phyloP scores from a whole-genome alignment of 2,113 vertebrate genomes.

The Ameiurus melas region DNA sequence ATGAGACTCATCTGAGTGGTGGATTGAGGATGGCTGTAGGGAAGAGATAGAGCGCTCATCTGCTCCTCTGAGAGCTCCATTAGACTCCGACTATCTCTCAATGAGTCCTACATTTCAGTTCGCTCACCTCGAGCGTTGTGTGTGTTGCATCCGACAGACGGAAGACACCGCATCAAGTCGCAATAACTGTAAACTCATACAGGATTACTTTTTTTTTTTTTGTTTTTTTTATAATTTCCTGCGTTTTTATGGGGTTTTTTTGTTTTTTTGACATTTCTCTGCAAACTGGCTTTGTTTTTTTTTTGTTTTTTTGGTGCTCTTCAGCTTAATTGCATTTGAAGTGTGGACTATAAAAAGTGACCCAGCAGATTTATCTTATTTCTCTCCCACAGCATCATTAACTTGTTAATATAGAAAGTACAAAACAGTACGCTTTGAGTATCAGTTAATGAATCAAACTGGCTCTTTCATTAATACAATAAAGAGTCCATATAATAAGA shows the following conservation, averaged over 20 bases:
- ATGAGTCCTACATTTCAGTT: conserved; percentile 41
- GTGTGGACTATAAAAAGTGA: conserved; percentile 1
- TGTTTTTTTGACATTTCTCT: neutral
- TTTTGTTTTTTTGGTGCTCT: neutral
- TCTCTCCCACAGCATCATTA: neutral
- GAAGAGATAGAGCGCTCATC: conserved; percentile 47
- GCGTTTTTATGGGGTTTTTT: neutral
- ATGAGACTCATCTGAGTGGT: conserved; percentile 51
- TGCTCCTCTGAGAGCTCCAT: conserved; percentile 23
- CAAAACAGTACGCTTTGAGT: neutral
- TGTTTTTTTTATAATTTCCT: neutral
- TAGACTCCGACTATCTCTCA: conserved; percentile 28
- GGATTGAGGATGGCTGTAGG: conserved; percentile 39
- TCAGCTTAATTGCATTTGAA: neutral
- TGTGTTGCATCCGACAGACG: neutral
- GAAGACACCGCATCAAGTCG: neutral
- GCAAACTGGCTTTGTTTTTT: neutral
- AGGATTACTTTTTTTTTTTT: neutral
- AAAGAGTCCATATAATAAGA: neutral
- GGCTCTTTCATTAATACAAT: neutral
- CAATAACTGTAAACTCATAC: conserved; percentile 1
- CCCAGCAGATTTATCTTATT: neutral
- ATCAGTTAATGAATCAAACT: neutral
- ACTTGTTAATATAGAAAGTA: neutral
- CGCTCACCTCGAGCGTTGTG: conserved; percentile 27